Evolutionary conservation across 2,797 vertebrate species (phyloP), one percentile per base, ranked within the genome.

Genomic region (Acridotheres tristis): DNA sequence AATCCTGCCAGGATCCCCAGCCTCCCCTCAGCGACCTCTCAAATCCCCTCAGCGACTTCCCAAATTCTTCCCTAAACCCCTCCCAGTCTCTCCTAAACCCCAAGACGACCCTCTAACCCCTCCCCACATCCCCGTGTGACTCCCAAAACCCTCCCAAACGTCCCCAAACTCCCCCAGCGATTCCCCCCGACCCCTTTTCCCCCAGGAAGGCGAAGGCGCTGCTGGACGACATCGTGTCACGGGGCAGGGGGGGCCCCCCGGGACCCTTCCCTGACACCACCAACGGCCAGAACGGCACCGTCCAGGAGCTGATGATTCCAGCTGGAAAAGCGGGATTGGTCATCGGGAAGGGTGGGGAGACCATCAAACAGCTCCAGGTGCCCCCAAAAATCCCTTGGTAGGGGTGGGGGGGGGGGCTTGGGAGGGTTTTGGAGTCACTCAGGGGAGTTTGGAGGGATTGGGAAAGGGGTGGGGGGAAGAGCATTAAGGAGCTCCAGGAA

Each of bases 321-420:
- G 98, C 97, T 0, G 97, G 97, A 20, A 98, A 98, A 63, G 99
- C 99, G 0, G 99, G 99, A 32, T 98, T 99, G 27, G 98, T 99
- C 83, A 99, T 99, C 8, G 99, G 99, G 92, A 99, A 99, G 94
- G 99, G 99, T 25, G 99, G 99, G 36, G 99, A 99, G 96, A 99
- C 99, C 61, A 99, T 99, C 89, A 99, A 99, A 93, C 99, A 99
- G 97, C 97, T 99, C 21, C 99, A 99, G 98, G 99, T 99, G 55
- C 57, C 17, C n/a, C 20, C 30, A 26, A 27, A 76, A 42, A 32
- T 48, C 34, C 45, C 16, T 27, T 1, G 5, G 7, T 9, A 8
- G 4, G n/a, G 32, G 10, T 19, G 7, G 43, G 43, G 13, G 13
- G 34, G 34, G 27, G 16, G 34, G 3, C 11, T 5, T 8, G n/a